These are phyloP conservation scores for Eulithis testata DNA, from an alignment of 2,888 invertebrate species.

Conservation along the genomic window DNA sequence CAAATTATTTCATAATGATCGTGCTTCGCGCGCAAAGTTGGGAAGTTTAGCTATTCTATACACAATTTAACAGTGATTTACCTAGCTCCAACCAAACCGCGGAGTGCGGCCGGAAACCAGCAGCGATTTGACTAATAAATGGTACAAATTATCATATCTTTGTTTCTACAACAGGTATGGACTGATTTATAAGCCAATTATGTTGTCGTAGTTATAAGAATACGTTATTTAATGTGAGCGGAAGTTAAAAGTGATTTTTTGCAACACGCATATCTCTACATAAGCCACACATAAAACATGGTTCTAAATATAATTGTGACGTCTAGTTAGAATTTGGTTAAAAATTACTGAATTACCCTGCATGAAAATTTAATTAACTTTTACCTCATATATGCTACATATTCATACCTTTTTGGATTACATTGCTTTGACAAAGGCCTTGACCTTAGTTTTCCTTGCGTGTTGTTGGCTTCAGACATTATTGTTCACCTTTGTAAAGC, in stretches of 20 bases:
- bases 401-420: conserved; percentile 6
- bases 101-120: conserved; percentile 22
- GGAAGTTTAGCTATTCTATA: background rate
- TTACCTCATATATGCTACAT: background rate
- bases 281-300: too few species aligned
- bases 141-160: conserved; percentile 42
- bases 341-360: background rate
- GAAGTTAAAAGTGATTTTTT: conserved; percentile 3
- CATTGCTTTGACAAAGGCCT: conserved; percentile 11
- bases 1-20: too few species aligned
- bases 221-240: background rate
- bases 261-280: background rate
- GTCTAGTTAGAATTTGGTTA: too few species aligned
- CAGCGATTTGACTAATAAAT: conserved; percentile 37
- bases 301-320: too few species aligned
- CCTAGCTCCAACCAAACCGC: conserved; percentile 13
- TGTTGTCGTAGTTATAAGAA: conserved; percentile 3
- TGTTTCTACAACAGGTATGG: conserved; percentile 30
- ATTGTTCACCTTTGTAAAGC: conserved; percentile 1
- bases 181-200: conserved; percentile 28
- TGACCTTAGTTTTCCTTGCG: conserved; percentile 6
- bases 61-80: conserved; percentile 30
- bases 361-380: background rate
- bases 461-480: background rate
- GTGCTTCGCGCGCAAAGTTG: too few species aligned